Evolutionary conservation across 2,113 vertebrate genomes (phyloP).

Genomic region (Bos indicus): DNA sequence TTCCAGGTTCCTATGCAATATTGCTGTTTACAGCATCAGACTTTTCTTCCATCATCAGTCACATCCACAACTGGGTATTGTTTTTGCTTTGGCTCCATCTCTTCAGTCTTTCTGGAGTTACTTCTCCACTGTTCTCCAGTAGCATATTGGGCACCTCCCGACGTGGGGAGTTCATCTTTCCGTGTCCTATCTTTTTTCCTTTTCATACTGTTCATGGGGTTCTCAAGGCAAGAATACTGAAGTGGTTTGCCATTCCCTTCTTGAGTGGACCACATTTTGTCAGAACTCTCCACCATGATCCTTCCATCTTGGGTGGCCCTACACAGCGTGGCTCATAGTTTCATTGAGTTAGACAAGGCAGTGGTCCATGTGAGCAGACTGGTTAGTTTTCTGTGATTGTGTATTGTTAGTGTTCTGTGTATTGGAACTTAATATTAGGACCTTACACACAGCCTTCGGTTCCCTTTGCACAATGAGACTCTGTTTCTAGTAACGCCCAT

Average conservation of each 20-base stretch:
- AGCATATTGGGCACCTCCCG: not conserved
- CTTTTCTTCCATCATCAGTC: not conserved
- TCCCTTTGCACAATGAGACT: not conserved
- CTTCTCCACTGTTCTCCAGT: not conserved
- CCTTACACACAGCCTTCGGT: not conserved
- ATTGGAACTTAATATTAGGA: not conserved
- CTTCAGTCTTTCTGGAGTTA: not conserved
- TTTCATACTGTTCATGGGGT: not conserved
- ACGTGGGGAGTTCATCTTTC: not conserved
- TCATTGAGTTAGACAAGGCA: not conserved
- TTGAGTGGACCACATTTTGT: not conserved
- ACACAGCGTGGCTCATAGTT: not conserved
- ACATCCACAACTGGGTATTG: not conserved
- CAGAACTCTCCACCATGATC: not conserved
- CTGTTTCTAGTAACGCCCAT: conserved; percentile 11
- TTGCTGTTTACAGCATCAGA: not conserved
- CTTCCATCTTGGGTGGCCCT: rapidly evolving
- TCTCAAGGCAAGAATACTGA: not conserved
- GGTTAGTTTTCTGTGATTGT: not conserved
- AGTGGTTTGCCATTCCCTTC: not conserved
- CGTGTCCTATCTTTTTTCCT: not conserved
- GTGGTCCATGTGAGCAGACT: not conserved
- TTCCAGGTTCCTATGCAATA: not conserved
- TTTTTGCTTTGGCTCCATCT: not conserved
- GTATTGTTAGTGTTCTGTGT: not conserved